phyloP scores from a whole-genome alignment of 2,113 vertebrate species.

The Vombatus ursinus region DNA sequence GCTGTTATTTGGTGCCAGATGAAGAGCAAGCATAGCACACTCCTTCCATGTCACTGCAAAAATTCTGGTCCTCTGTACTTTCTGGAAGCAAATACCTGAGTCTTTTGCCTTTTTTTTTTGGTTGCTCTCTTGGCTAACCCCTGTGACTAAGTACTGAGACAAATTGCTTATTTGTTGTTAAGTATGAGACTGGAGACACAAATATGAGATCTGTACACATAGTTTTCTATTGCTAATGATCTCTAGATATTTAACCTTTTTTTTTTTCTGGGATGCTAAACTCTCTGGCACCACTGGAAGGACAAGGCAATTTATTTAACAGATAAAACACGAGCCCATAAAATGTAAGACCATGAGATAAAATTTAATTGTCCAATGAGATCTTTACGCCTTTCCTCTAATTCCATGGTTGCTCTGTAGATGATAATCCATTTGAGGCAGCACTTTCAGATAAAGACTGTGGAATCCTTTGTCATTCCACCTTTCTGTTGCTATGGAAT shows the following conservation, averaged over 20 bases:
- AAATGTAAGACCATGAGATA: neutral
- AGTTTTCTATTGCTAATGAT: neutral
- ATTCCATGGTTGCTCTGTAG: neutral
- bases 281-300: neutral
- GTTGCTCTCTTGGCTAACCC: neutral
- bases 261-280: neutral
- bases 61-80: neutral
- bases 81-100: neutral
- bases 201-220: neutral
- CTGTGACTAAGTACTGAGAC: neutral
- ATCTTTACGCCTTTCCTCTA: neutral
- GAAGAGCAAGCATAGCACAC: neutral
- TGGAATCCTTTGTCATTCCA: neutral
- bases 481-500: neutral
- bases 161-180: neutral
- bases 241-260: neutral
- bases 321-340: neutral
- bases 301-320: neutral
- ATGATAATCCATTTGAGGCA: neutral
- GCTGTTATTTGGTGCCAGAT: neutral
- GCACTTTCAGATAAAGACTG: neutral
- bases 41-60: neutral
- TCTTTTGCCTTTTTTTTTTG: neutral
- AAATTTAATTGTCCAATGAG: neutral
- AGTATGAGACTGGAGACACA: neutral